Base-by-base conservation (phyloP, 2,888 invertebrate genomes). In the Aplocera efformata region DNA sequence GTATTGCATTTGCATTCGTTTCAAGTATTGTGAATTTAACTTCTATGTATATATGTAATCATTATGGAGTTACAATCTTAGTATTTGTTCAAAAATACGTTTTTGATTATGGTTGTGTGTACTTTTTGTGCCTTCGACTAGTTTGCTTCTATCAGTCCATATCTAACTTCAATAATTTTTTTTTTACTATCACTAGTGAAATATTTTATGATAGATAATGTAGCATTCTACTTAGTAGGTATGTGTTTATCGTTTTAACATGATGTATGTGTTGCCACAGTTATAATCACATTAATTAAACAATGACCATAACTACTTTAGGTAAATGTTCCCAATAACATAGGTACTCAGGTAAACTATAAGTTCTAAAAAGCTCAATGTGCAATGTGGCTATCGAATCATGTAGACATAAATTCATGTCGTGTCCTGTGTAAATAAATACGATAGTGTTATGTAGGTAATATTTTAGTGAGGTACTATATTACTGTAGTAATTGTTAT, bases 71-170 rank as follows among this genome's bases (percentile, higher is more conserved):
- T 17, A 5, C 5, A 17, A 17, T 5, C 2, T 17, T 17, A 2
- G 5, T 17, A 5, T 3, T 17, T 17, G 5, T 17, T 5, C n/a
- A n/a, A n/a, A 17, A 3, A 17, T 5, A 17, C 5, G 53, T 60
- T 49, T 65, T 63, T 63, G 50, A 72, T 65, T 63, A 57, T 63
- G 73, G 78, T 79, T 80, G 72, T 78, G 76, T 73, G 70, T 73
- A 71, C 69, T 67, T 74, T 77, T 72, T 73, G 82, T 83, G 83
- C 82, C 82, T 83, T 83, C 66, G 48, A 70, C 60, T 72, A 71
- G 70, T 72, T 79, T 72, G 71, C 72, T 78, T 77, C 71, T 67
- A 65, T 67, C 68, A 63, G 71, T 75, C 70, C 68, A 60, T 48
- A 53, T 56, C 20, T 67, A 60, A 52, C 47, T 56, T 53, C 50